Percentiles rank a stretch among this genome's conserved stretches.
Conservation (phyloP, 2,888 invertebrate species). For the Netelia fuscicornis region DNA sequence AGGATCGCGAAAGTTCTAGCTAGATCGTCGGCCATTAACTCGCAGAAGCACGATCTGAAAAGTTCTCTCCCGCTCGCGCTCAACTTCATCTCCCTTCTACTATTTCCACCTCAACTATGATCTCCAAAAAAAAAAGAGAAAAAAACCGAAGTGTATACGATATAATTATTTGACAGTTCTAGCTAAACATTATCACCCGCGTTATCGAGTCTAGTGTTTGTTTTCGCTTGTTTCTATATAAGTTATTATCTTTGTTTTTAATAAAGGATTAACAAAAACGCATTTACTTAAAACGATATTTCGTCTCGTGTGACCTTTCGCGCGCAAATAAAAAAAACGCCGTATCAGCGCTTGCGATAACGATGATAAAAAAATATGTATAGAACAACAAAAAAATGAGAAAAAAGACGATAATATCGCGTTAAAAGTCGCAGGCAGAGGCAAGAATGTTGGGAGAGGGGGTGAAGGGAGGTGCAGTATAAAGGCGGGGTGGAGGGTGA, state of each 20-base stretch:
- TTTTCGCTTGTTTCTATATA: neutral
- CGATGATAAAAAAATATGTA: slow-evolving; percentile 43
- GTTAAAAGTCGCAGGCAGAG: slow-evolving; percentile 32
- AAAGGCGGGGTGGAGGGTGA: neutral
- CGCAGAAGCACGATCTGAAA: neutral
- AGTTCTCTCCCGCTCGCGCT: neutral
- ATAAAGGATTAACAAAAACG: slow-evolving; percentile 32
- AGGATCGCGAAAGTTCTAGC: slow-evolving; percentile 65
- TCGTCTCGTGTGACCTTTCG: neutral
- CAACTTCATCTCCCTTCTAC: slow-evolving; percentile 24
- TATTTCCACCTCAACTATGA: slow-evolving; percentile 3
- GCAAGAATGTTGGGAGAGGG: neutral
- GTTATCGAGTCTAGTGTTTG: slow-evolving; percentile 17
- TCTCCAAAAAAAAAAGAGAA: neutral
- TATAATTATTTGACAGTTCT: slow-evolving; percentile 28
- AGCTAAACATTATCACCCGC: neutral
- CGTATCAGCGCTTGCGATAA: slow-evolving; percentile 31
- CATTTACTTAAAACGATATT: slow-evolving; percentile 32
- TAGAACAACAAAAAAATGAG: slow-evolving; percentile 5
- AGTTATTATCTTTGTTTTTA: neutral
- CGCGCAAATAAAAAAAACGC: neutral
- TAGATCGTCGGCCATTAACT: slow-evolving; percentile 53
- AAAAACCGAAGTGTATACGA: neutral
- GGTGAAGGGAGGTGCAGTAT: neutral
- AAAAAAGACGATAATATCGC: slow-evolving; percentile 22